Base-by-base conservation (phyloP, 1,140 invertebrate genomes). In the Oscheius sp. region DNA sequence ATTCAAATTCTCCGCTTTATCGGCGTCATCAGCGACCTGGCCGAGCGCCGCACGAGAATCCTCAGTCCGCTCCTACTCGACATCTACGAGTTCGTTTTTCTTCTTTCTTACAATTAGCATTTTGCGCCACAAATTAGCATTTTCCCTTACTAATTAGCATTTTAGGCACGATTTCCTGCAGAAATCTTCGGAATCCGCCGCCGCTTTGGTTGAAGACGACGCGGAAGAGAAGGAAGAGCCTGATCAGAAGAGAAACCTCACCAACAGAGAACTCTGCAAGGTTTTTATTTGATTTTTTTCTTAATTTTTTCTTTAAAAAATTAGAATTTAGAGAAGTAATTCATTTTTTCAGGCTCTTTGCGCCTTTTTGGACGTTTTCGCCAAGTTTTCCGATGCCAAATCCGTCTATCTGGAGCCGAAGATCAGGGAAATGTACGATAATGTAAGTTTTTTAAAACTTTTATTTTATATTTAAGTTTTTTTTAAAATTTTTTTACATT, bases 1-100 rank as follows among this genome's bases (percentile, higher is more conserved):
- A 59, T 75, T 2, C 74, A 76, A 42, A 20, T 76, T 3, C 63
- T 76, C 49, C 74, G 20, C 28, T 68, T 76, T 31, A 26, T 76
- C 2, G 63, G 31, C 7, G 45, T 36, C 3, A 66, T 76, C 34
- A 34, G 52, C 1, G 62, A 68, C 42, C 23, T 76, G 7, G 68
- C 63, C 13, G 70, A 76, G 42, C 38, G 55, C 59, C 35, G 70
- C 59, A 74, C 74, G 2, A 32, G 64, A 28, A 15, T 73, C 29
- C 15, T 76, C 28, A 73, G 62, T 62, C 74, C 74, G 10, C 26
- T 76, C 31, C 34, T 76, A 10, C 49, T 76, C 1, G 23, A 45
- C 15, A n/a, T 76, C 15, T 76, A 75, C 32, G 58, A 73, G 74
- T 75, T 42, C 38, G 73, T 75, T 55, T 36, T 55, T 29, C 2